Base-by-base conservation (phyloP, 2,113 vertebrate species). In the Sinosuthora webbiana region DNA sequence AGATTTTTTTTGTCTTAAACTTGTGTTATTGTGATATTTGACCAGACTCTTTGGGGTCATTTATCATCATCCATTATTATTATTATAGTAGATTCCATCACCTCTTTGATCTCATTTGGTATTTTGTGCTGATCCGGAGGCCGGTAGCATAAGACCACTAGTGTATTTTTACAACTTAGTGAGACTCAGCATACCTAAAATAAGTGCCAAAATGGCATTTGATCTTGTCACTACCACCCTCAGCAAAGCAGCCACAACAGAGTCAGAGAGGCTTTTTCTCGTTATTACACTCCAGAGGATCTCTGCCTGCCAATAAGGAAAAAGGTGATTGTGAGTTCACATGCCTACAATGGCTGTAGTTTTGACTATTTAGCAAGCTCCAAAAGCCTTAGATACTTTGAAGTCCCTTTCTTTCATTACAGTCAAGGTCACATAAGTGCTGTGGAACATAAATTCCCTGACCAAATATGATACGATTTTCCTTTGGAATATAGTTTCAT, bases 181-280 rank as follows among this genome's bases (percentile, higher is more conserved):
- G 65, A 92, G 94, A 95, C 84, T 95, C 90, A 86, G 57, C 41
- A 35, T 74, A 87, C 94, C 81, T 79, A 91, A 39, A 93, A 67
- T 73, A 93, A 90, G 69, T 78, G 91, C 94, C 96, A 95, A 96
- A 95, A 95, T 80, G 79, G 81, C 94, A 95, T 93, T 95, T 94
- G 93, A 94, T 95, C 87, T 97, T 97, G 95, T 95, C 94, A 93
- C 87, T 97, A 83, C 78, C 87, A 93, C 92, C 90, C 87, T 96
- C 91, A 87, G 81, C 84, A 94, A 82, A 83, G 78, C 80, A 95
- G 90, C 87, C 95, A 95, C 95, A 96, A 81, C 74, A 92, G 70
- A 94, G 89, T 78, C 86, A 95, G 83, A 77, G 68, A 86, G 86
- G 80, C 53, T 78, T 94, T 95, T 95, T 73, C 84, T 92, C 8